Percentiles rank a stretch among this genome's conserved stretches.
Evolutionary conservation across 2,113 vertebrate genomes (phyloP).

Genomic region (Pogona vitticeps): DNA sequence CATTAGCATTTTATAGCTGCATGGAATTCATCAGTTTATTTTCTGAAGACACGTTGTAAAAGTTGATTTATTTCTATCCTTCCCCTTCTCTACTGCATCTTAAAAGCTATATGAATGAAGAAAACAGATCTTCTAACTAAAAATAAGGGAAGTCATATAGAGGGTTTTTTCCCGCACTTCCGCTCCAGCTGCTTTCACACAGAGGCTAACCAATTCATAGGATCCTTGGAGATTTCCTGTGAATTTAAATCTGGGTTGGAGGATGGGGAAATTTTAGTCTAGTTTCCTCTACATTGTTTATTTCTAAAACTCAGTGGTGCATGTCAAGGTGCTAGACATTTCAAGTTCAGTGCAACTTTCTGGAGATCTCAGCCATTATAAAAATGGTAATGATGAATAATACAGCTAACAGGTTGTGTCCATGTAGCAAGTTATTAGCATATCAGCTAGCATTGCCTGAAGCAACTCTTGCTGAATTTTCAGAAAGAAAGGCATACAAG

Average conservation of each 20-base stretch:
- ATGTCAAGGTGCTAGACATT: constrained; percentile 2
- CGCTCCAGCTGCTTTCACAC: constrained; percentile 4
- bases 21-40: not conserved
- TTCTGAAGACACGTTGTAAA: not conserved
- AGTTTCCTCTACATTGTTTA: constrained; percentile 4
- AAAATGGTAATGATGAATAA: not conserved
- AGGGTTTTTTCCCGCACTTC: constrained; percentile 10
- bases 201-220: not conserved
- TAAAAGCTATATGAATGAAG: constrained; percentile 13
- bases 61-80: not conserved
- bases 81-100: not conserved
- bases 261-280: not conserved
- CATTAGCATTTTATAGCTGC: not conserved
- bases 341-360: constrained; percentile 1
- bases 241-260: not conserved
- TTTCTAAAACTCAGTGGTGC: not conserved
- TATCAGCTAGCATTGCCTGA: not conserved
- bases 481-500: not conserved
- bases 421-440: not conserved
- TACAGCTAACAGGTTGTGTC: not conserved
- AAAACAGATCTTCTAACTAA: constrained; percentile 4
- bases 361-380: not conserved
- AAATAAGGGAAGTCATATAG: constrained; percentile 1
- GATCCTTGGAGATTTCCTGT: constrained; percentile 6
- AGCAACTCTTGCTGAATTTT: not conserved